Percentiles rank a stretch among this genome's conserved stretches.
Conservation (phyloP, 2,797 vertebrate species). For the Poeciliopsis infans region DNA sequence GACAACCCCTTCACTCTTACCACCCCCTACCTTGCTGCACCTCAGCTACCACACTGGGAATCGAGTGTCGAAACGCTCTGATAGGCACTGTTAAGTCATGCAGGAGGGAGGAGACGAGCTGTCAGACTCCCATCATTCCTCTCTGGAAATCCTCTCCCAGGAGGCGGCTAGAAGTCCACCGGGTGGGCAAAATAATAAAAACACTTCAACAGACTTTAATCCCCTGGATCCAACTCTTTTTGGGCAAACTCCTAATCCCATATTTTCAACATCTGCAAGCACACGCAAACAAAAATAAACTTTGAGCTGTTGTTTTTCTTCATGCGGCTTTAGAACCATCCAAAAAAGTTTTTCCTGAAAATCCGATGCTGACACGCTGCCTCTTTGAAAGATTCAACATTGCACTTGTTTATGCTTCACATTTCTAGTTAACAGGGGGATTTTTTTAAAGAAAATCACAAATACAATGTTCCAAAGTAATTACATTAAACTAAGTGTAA, state of each 20-base stretch:
- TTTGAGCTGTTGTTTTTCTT: background rate
- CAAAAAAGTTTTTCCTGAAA: background rate
- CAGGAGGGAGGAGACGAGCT: constrained; percentile 68
- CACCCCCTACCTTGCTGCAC: constrained; percentile 29
- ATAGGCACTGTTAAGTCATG: constrained; percentile 54
- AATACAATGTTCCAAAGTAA: background rate
- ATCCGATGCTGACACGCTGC: background rate
- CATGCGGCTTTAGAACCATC: background rate
- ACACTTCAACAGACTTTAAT: constrained; percentile 24
- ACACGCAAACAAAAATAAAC: background rate
- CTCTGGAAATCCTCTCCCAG: constrained; percentile 51
- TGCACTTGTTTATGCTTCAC: background rate
- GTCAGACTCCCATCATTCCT: constrained; percentile 70
- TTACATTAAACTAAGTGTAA: background rate
- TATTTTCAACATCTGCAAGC: background rate
- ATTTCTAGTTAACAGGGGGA: background rate
- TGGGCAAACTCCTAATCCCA: background rate
- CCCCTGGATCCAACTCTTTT: background rate
- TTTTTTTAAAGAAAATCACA: background rate
- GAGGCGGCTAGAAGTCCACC: constrained; percentile 26
- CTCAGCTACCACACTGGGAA: constrained; percentile 59
- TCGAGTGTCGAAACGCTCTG: constrained; percentile 52
- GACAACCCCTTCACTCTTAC: constrained; percentile 20
- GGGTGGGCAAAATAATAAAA: constrained; percentile 51
- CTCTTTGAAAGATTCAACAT: background rate